Conservation (phyloP, 2,113 vertebrate species). For the Urocitellus parryii region DNA sequence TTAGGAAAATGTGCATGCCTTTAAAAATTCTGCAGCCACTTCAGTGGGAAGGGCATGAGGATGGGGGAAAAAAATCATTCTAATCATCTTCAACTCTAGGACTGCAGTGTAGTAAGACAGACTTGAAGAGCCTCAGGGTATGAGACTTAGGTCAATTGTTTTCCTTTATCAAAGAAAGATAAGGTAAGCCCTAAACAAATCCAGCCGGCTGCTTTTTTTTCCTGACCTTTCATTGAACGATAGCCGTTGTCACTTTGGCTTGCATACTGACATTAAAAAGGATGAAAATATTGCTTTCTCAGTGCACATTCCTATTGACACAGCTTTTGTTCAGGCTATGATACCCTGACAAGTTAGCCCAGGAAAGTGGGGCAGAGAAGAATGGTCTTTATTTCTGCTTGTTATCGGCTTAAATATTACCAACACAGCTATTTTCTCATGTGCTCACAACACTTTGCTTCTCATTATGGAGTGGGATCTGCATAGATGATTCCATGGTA, state of each 20-base stretch:
- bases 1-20: conserved; percentile 73
- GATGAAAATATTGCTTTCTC: conserved; percentile 79
- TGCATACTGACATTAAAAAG: conserved; percentile 76
- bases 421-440: not conserved
- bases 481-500: not conserved
- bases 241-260: conserved; percentile 84
- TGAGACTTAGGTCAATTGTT: conserved; percentile 80
- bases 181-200: conserved; percentile 83
- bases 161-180: conserved; percentile 84
- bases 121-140: conserved; percentile 76
- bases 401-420: not conserved
- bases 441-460: not conserved
- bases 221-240: conserved; percentile 81
- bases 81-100: conserved; percentile 74
- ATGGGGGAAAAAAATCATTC: conserved; percentile 62
- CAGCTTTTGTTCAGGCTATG: conserved; percentile 33
- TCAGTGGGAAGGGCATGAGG: conserved; percentile 69
- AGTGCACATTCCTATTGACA: conserved; percentile 64
- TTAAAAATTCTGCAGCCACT: conserved; percentile 75
- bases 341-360: conserved; percentile 64
- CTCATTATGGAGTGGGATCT: not conserved
- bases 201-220: conserved; percentile 76
- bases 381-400: conserved; percentile 23
- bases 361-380: conserved; percentile 38
- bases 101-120: conserved; percentile 72